Percentiles rank a stretch among this genome's conserved stretches.
Evolutionary conservation across 2,113 vertebrate genomes (phyloP).

Genomic region (Cricetomys ansorgei): DNA sequence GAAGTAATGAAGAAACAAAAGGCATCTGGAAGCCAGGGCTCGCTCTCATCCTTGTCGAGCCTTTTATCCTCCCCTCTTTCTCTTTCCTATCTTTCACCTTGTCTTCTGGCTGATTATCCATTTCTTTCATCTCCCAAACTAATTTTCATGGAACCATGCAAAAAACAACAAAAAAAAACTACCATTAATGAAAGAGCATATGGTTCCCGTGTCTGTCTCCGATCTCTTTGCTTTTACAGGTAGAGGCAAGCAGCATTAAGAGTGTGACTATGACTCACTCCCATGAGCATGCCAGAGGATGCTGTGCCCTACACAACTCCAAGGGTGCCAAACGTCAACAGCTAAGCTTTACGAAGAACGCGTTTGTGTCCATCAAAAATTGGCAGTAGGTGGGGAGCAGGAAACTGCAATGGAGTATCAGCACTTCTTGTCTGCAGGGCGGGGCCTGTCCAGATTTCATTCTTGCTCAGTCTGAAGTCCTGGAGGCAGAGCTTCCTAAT

Average conservation of each 20-base stretch:
- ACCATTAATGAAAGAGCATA: neutral
- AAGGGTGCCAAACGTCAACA: neutral
- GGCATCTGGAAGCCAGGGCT: neutral
- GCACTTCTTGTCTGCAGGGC: neutral
- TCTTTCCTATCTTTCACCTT: fast-evolving
- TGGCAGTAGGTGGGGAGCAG: neutral
- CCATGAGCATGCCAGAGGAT: neutral
- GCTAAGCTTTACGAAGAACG: neutral
- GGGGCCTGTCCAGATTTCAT: neutral
- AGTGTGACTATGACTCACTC: neutral
- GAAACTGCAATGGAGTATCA: neutral
- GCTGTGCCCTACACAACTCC: fast-evolving
- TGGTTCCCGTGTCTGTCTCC: neutral
- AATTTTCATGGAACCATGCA: conserved; percentile 34
- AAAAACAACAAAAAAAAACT: conserved; percentile 53
- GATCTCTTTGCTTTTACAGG: conserved; percentile 7
- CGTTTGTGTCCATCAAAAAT: conserved; percentile 1
- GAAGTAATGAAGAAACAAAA: neutral
- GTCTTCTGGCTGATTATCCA: neutral
- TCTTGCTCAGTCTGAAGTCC: neutral
- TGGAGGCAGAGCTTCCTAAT: neutral
- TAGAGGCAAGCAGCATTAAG: neutral
- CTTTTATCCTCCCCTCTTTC: neutral
- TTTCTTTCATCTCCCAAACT: neutral
- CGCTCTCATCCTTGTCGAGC: neutral